Evolutionary conservation across 1,140 invertebrate species (phyloP), one percentile per base, ranked within the genome.

Genomic region (Propsilocerus akamusi): DNA sequence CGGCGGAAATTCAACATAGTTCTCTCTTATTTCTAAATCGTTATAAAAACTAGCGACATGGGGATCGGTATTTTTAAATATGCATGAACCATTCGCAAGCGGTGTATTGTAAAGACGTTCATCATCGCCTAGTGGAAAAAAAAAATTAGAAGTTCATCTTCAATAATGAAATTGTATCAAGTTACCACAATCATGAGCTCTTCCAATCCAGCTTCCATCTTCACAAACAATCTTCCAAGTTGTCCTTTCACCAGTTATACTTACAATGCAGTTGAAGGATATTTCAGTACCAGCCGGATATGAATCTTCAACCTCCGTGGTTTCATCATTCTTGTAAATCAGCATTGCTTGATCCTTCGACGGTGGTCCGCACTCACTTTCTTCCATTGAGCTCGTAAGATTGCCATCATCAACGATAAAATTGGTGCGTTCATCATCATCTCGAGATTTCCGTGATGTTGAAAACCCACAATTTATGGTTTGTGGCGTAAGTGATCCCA

Each of bases 171-270:
- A n/a, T 52, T 2, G 17, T 24, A 11, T 25, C 62, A 52, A 50
- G 65, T 60, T 60, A 82, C 79, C 80, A 59, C 84, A 87, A 58
- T 74, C 77, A 28, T 83, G 73, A 34, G 83, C 78, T 54, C 78
- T 71, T 17, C 83, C 84, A 47, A 84, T 76, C 86, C 86, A 90
- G 51, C 73, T 75, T 1, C 86, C 86, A 57, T 87, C 76, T 59
- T 86, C 82, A 57, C 86, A 90, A 20, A 83, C 74, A 48, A 88
- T 81, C 52, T 81, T 78, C 85, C 85, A 88, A 0, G 81, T 85
- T 3, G 76, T 81, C 56, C 80, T 80, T 62, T 85, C 81, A 0
- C 80, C 81, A 65, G 81, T 80, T 5, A 82, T 80, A 51, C 77
- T 78, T 1, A 78, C 76, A 26, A 86, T 83, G 59, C 86, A 89